Base-by-base conservation (phyloP, 64 coral and sea anemone species). In the Montipora cactus region DNA sequence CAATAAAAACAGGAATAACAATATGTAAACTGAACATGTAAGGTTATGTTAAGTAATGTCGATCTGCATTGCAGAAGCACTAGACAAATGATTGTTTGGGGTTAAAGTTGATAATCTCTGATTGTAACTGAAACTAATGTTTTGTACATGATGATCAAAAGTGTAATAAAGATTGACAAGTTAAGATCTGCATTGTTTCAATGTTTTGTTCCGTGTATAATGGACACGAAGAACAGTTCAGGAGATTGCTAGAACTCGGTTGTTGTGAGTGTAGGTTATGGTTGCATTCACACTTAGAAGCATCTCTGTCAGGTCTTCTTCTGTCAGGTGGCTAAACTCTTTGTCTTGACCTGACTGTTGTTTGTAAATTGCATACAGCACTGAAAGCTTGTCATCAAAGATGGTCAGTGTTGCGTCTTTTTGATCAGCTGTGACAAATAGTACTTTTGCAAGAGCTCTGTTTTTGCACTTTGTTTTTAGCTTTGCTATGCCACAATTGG, bases 121-220 rank as follows among this genome's bases (percentile, higher is more conserved):
- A 90, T 80, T 57, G 53, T 90, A 90, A 81, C 89, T 80, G 78
- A 81, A 90, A 90, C 89, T 80, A 81, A 81, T 80, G 64, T 44
- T 81, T 90, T 90, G 78, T 81, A 58, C 9, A 81, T 58, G 5
- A 81, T 81, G 51, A 25, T 91, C 18, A 91, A 91, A 81, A 91
- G 77, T 81, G 14, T 64, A 64, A 11, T 64, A 64, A 64, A 64
- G 8, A 64, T 64, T 11, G 59, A 64, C 45, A 93, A 87, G 59
- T 92, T 93, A 93, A 70, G 80, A 87, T 79, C 73, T 93, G 72
- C 91, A 85, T 79, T 93, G 70, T 93, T 93, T 78, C 81, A 87
- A 87, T 87, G 57, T 83, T 87, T 93, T 83, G 81, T 85, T 84
- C 50, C 67, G 44, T 85, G 74, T 57, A 57, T 93, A 79, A 87